Percentiles rank a stretch among this genome's conserved stretches.
These are phyloP conservation scores for Periplaneta americana DNA, from an alignment of 1,140 invertebrate genomes.

Conservation along the genomic window DNA sequence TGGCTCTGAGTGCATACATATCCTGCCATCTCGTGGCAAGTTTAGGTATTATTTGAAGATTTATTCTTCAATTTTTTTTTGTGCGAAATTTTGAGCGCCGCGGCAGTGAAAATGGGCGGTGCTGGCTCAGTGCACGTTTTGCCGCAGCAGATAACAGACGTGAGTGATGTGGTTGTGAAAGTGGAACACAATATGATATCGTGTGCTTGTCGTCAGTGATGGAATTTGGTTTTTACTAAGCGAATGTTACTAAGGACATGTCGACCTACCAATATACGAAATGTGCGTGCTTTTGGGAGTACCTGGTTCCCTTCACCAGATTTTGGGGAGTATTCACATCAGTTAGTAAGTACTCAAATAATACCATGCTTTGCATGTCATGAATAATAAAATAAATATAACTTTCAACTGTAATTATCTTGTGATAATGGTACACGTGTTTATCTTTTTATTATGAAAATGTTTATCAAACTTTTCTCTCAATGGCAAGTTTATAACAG, in stretches of 20 bases:
- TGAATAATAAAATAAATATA: too few relatives aligned
- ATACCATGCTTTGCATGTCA: neutral
- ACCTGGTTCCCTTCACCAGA: conserved; percentile 9
- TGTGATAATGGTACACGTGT: neutral
- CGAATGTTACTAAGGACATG: neutral
- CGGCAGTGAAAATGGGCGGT: neutral
- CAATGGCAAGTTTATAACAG: too few relatives aligned
- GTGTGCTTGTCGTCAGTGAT: neutral
- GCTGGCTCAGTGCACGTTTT: neutral
- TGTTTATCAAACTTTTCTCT: too few relatives aligned
- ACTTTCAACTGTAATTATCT: too few relatives aligned
- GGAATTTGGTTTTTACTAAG: neutral
- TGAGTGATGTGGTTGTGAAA: neutral
- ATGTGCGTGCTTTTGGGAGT: conserved; percentile 15
- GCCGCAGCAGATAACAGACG: neutral
- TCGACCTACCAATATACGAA: conserved; percentile 12
- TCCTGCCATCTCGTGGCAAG: neutral
- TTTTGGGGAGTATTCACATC: conserved; percentile 13
- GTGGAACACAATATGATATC: neutral
- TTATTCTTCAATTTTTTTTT: neutral
- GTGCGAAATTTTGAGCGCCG: neutral
- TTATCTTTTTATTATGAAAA: too few relatives aligned
- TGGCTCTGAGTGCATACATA: neutral
- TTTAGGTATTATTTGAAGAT: neutral
- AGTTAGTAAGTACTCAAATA: conserved; percentile 5